These are phyloP conservation scores for Ardeotis arabs DNA, from an alignment of 2,113 vertebrate species.

Conservation along the genomic window DNA sequence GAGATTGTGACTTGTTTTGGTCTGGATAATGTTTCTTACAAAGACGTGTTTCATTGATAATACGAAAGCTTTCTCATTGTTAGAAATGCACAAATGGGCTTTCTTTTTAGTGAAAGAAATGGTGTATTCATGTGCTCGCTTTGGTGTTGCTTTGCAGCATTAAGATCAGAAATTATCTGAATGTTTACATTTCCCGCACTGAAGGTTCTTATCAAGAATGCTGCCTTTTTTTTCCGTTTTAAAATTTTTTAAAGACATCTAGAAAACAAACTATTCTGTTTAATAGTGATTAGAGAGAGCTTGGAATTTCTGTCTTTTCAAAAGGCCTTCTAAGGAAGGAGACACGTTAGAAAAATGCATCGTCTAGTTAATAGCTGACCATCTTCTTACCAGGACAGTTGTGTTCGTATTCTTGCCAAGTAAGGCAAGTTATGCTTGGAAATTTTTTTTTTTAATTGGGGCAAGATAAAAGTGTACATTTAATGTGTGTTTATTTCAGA, in stretches of 20 bases:
- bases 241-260: neutral
- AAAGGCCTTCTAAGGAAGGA: neutral
- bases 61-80: neutral
- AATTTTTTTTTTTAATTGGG: neutral
- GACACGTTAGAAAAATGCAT: neutral
- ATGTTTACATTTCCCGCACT: neutral
- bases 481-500: neutral
- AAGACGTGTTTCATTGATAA: neutral
- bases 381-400: neutral
- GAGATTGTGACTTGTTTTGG: neutral
- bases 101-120: neutral
- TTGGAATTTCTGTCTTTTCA: neutral
- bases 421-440: neutral
- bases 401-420: neutral
- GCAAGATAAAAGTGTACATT: neutral
- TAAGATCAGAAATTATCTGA: neutral
- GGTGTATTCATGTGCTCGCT: neutral
- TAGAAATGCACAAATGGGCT: neutral
- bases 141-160: neutral
- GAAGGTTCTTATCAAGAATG: neutral
- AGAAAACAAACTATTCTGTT: neutral
- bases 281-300: neutral
- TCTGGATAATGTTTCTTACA: neutral
- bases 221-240: neutral
- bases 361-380: neutral